These are phyloP conservation scores for Tapera naevia DNA, from an alignment of 2,797 vertebrate species.

Conservation along the genomic window DNA sequence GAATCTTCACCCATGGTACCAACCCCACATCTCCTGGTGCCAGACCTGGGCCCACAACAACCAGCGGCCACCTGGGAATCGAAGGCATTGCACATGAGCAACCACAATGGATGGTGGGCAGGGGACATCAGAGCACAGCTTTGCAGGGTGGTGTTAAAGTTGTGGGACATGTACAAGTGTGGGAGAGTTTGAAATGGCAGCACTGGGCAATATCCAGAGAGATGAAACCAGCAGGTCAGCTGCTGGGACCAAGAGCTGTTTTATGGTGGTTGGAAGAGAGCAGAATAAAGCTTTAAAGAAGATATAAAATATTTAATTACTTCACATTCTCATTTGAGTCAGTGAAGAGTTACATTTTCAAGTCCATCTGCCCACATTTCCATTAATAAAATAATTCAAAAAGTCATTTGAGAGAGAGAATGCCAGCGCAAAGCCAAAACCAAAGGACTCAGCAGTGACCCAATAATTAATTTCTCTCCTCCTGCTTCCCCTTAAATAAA, in stretches of 20 bases:
- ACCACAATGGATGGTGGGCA: accelerated
- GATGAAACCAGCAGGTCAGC: neutral
- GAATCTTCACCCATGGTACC: neutral
- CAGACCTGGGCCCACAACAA: neutral
- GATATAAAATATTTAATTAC: conserved; percentile 24
- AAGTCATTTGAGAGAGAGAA: neutral
- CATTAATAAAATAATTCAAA: conserved; percentile 32
- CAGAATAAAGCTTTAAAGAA: neutral
- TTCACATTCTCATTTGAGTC: neutral
- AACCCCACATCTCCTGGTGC: neutral
- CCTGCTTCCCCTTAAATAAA: conserved; percentile 2
- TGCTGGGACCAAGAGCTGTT: neutral
- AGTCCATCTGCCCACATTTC: conserved; percentile 24
- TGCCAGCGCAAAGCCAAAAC: neutral
- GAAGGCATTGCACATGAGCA: neutral
- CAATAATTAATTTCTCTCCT: conserved; percentile 23
- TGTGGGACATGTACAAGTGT: accelerated
- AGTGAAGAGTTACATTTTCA: neutral
- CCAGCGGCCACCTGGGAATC: neutral
- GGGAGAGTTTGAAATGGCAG: neutral
- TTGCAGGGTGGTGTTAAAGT: neutral
- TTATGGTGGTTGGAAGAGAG: neutral
- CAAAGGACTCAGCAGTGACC: neutral
- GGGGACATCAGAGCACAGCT: accelerated
- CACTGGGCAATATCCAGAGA: neutral